Percentiles rank a stretch among this genome's conserved stretches.
Conservation (phyloP, 2,797 vertebrate species). For the Lacerta bilineata region DNA sequence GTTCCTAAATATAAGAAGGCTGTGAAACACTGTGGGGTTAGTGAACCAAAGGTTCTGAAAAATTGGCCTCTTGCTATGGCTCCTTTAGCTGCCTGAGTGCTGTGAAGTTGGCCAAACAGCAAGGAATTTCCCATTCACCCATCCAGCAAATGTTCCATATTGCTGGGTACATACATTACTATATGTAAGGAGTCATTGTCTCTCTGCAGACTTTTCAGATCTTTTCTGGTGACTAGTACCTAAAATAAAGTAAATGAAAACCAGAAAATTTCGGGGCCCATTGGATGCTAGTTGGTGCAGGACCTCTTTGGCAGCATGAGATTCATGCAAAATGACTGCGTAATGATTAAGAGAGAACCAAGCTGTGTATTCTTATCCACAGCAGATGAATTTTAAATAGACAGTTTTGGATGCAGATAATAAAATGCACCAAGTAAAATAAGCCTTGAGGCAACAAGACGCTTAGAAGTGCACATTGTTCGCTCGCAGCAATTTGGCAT, state of each 20-base stretch:
- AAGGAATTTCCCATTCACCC: background rate
- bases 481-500: background rate
- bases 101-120: background rate
- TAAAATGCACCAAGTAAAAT: background rate
- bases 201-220: background rate
- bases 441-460: background rate
- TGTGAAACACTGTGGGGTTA: background rate
- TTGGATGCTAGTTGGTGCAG: no score
- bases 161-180: background rate
- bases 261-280: background rate
- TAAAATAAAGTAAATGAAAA: background rate
- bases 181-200: background rate
- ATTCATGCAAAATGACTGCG: background rate
- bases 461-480: background rate
- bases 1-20: slow-evolving; percentile 3
- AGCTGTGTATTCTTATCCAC: background rate
- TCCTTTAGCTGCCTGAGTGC: background rate
- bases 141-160: background rate
- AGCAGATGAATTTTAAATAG: background rate
- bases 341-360: no score
- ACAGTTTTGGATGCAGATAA: background rate
- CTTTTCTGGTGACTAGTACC: background rate
- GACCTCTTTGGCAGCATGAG: background rate
- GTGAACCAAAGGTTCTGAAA: background rate
- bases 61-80: background rate